These are phyloP conservation scores for Griposia aprilina DNA, from an alignment of 2,888 invertebrate genomes.

Conservation along the genomic window DNA sequence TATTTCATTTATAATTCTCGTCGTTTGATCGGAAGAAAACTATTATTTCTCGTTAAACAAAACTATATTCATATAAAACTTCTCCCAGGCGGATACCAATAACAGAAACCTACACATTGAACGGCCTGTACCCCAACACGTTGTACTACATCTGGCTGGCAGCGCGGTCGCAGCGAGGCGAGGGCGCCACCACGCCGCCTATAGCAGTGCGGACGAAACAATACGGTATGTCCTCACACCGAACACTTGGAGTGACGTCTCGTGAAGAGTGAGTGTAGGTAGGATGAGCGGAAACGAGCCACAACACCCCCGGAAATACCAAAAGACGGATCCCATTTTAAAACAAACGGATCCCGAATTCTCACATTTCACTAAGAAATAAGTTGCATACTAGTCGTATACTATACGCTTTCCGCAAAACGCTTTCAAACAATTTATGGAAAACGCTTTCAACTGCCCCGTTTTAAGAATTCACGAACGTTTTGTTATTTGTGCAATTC, in stretches of 20 bases:
- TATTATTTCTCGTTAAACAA: background rate
- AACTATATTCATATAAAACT: background rate
- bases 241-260: conserved; percentile 66
- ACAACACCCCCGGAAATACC: background rate
- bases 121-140: conserved; percentile 98
- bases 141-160: conserved; percentile 99
- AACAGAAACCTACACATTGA: conserved; percentile 96
- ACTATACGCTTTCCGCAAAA: conserved; percentile 27
- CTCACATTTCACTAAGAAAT: conserved; percentile 35
- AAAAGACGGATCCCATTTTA: background rate
- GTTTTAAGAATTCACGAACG: conserved; percentile 20
- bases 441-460: conserved; percentile 50
- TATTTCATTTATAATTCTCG: background rate
- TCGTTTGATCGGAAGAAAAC: no score
- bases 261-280: conserved; percentile 68
- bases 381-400: conserved; percentile 36
- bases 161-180: conserved; percentile 97
- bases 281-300: conserved; percentile 60
- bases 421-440: conserved; percentile 49
- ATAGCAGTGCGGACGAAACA: conserved; percentile 98
- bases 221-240: conserved; percentile 95
- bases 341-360: conserved; percentile 19
- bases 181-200: conserved; percentile 98
- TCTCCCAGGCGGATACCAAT: conserved; percentile 93
- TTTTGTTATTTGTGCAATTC: conserved; percentile 46